phyloP scores from a whole-genome alignment of 2,797 vertebrate species.

The Cheirogaleus major region DNA sequence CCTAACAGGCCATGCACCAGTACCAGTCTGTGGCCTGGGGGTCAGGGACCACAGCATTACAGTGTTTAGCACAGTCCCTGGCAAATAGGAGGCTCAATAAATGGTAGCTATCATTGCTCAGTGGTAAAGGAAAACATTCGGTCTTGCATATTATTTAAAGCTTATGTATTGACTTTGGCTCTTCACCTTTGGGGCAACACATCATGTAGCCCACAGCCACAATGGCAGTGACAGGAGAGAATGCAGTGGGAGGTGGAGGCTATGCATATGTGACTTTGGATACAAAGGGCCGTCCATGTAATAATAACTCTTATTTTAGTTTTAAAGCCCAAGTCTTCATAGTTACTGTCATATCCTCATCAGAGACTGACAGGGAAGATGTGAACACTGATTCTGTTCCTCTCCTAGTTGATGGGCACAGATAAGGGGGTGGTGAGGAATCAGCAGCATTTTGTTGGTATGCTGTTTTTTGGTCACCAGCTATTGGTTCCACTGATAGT shows the following conservation, averaged over 20 bases:
- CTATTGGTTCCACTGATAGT: background rate
- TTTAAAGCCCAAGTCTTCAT: background rate
- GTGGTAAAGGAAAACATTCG: background rate
- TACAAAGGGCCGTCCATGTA: background rate
- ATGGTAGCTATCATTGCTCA: background rate
- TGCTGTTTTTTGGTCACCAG: conserved; percentile 16
- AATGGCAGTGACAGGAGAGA: background rate
- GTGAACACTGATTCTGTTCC: background rate
- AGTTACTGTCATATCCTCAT: background rate
- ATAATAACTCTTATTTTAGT: background rate
- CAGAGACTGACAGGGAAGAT: background rate
- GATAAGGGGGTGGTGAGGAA: background rate
- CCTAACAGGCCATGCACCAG: too few species aligned
- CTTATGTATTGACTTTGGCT: background rate
- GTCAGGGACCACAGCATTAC: background rate
- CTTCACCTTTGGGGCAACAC: background rate
- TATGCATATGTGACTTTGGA: background rate
- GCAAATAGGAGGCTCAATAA: background rate
- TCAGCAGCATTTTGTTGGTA: background rate
- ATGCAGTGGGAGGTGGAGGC: background rate
- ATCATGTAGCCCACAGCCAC: background rate
- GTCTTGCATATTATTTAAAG: background rate
- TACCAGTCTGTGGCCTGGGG: too few species aligned
- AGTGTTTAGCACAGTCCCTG: background rate
- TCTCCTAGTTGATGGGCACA: background rate